Conservation (phyloP, 2,797 vertebrate genomes). For the Lutjanus campechanus region DNA sequence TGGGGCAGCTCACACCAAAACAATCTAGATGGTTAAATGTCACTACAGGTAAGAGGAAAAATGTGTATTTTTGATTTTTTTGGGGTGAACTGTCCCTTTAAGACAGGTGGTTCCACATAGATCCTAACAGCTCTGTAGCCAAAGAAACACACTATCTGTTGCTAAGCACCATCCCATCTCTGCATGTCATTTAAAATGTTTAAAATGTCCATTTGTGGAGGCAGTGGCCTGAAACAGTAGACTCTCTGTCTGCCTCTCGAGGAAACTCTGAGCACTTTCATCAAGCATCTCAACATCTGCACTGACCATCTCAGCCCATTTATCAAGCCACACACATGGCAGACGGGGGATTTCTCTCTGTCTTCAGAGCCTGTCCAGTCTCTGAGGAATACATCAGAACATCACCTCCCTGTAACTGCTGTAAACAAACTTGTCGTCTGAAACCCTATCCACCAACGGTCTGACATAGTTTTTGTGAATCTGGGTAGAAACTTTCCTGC, state of each 20-base stretch:
- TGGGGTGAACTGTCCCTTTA: too few relatives aligned
- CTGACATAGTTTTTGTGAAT: not conserved
- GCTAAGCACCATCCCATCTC: not conserved
- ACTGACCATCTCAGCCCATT: conserved; percentile 57
- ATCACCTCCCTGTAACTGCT: conserved; percentile 27
- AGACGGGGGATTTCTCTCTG: conserved; percentile 10
- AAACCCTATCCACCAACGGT: not conserved
- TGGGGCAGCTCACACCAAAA: too few relatives aligned
- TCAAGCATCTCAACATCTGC: conserved; percentile 59
- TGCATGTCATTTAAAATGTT: not conserved
- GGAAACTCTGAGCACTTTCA: conserved; percentile 49
- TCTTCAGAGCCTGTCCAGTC: conserved; percentile 22
- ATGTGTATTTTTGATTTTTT: too few relatives aligned
- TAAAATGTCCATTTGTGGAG: conserved; percentile 5
- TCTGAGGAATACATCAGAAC: conserved; percentile 45
- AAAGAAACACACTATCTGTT: not conserved
- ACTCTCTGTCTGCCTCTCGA: conserved; percentile 25
- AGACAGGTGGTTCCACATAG: not conserved
- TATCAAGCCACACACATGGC: conserved; percentile 36
- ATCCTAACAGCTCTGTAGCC: not conserved
- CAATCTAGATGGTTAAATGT: too few relatives aligned
- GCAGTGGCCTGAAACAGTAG: conserved; percentile 19
- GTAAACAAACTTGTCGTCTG: conserved; percentile 46
- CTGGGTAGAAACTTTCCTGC: not conserved
- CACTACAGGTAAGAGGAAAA: too few relatives aligned